These are phyloP conservation scores for Acleris sparsana DNA, from an alignment of 2,888 invertebrate genomes.

Conservation along the genomic window DNA sequence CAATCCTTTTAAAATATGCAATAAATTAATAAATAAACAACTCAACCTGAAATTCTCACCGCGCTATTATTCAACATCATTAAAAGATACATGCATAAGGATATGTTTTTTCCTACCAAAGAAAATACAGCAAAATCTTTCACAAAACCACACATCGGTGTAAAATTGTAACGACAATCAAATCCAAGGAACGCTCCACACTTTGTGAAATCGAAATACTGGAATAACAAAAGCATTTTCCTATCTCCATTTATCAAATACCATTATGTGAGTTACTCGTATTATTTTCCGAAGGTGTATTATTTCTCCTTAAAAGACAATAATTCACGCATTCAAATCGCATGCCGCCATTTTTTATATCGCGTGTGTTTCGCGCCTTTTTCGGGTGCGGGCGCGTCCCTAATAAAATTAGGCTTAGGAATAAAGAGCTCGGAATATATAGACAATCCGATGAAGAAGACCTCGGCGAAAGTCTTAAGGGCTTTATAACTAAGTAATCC, in stretches of 20 bases:
- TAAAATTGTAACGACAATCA: conserved; percentile 19
- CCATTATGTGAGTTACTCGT: conserved; percentile 59
- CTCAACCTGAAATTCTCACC: too few relatives aligned
- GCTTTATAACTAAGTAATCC: too few relatives aligned
- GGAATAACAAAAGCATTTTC: conserved; percentile 44
- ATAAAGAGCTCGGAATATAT: conserved; percentile 55
- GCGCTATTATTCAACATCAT: too few relatives aligned
- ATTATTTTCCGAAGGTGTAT: conserved; percentile 75
- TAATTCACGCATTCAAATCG: conserved; percentile 83
- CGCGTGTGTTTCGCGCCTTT: conserved; percentile 84
- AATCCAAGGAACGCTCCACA: conserved; percentile 18
- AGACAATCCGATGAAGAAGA: conserved; percentile 46
- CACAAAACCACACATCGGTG: background rate
- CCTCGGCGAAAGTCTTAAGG: background rate
- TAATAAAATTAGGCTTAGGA: conserved; percentile 81
- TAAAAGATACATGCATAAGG: too few relatives aligned
- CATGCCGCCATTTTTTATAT: conserved; percentile 82
- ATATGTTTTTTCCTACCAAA: too few relatives aligned
- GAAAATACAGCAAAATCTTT: too few relatives aligned
- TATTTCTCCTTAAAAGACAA: conserved; percentile 79
- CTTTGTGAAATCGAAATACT: conserved; percentile 35
- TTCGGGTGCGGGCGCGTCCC: conserved; percentile 80
- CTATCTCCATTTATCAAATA: conserved; percentile 60
- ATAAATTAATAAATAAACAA: too few relatives aligned
- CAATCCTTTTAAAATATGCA: too few relatives aligned